phyloP scores from a whole-genome alignment of 92 coral and sea anemone genomes.

The Galaxea fascicularis region DNA sequence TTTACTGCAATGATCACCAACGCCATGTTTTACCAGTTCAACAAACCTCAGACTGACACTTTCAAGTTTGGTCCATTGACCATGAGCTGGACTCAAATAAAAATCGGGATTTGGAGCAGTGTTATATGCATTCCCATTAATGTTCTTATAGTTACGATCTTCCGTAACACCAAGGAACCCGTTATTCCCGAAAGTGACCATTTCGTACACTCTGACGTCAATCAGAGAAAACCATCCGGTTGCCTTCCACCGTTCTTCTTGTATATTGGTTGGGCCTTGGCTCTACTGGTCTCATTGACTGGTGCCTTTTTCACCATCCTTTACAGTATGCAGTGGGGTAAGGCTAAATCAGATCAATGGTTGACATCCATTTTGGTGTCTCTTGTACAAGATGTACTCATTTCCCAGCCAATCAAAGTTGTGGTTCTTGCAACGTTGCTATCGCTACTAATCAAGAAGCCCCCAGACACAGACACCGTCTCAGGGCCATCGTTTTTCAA shows the following conservation, averaged over 20 bases:
- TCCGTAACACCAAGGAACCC: slow-evolving; percentile 67
- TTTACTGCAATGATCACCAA: slow-evolving; percentile 85
- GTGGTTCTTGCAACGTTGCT: slow-evolving; percentile 68
- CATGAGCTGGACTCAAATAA: slow-evolving; percentile 87
- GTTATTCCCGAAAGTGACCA: not conserved
- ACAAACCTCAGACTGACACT: slow-evolving; percentile 67
- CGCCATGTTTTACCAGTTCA: slow-evolving; percentile 91
- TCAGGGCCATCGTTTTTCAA: slow-evolving; percentile 62
- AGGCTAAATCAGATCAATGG: slow-evolving; percentile 76
- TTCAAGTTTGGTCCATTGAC: slow-evolving; percentile 82
- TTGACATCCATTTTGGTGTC: slow-evolving; percentile 79
- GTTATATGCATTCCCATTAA: slow-evolving; percentile 83
- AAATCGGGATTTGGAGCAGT: slow-evolving; percentile 89
- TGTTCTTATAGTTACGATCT: slow-evolving; percentile 75
- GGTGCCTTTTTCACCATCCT: slow-evolving; percentile 77
- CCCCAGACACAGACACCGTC: slow-evolving; percentile 70
- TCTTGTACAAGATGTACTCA: slow-evolving; percentile 78
- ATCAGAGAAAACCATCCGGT: slow-evolving; percentile 54
- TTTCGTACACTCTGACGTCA: not conserved
- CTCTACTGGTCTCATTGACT: slow-evolving; percentile 68
- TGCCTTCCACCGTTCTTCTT: slow-evolving; percentile 73
- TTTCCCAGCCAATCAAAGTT: slow-evolving; percentile 80
- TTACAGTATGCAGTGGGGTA: slow-evolving; percentile 85
- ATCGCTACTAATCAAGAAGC: slow-evolving; percentile 71
- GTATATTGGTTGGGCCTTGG: slow-evolving; percentile 74